phyloP scores from a whole-genome alignment of 2,888 invertebrate genomes.

The Polydrusus tereticollis region DNA sequence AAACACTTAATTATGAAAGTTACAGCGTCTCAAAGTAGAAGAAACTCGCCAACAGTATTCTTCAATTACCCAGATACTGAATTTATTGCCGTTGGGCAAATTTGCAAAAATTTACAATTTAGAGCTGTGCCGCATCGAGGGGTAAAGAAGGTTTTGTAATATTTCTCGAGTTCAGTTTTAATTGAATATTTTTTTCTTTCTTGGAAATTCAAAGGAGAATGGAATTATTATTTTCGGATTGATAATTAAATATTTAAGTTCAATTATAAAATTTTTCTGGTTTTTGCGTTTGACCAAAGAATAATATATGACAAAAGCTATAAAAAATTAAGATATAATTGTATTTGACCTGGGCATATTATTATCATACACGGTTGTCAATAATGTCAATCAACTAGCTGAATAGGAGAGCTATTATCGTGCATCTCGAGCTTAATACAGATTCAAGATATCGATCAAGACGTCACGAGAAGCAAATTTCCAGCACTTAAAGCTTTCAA shows the following conservation, averaged over 20 bases:
- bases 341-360: too few species aligned
- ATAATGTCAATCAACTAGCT: too few species aligned
- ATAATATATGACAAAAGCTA: too few species aligned
- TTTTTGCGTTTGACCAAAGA: background rate
- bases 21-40: conserved; percentile 19
- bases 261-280: background rate
- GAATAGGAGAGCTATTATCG: too few species aligned
- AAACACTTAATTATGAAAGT: conserved; percentile 39
- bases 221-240: background rate
- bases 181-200: conserved; percentile 28
- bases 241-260: background rate
- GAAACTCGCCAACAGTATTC: conserved; percentile 40
- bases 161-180: conserved; percentile 34
- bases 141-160: conserved; percentile 31
- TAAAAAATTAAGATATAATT: too few species aligned
- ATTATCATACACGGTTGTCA: too few species aligned
- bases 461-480: too few species aligned
- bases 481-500: too few species aligned
- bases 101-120: conserved; percentile 51
- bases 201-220: background rate
- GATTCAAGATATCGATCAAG: too few species aligned
- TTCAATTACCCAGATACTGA: conserved; percentile 45
- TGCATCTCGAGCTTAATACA: too few species aligned
- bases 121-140: conserved; percentile 25
- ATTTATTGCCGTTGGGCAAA: conserved; percentile 40